phyloP scores from a whole-genome alignment of 2,797 vertebrate genomes.

The Lepilemur septentrionalis region DNA sequence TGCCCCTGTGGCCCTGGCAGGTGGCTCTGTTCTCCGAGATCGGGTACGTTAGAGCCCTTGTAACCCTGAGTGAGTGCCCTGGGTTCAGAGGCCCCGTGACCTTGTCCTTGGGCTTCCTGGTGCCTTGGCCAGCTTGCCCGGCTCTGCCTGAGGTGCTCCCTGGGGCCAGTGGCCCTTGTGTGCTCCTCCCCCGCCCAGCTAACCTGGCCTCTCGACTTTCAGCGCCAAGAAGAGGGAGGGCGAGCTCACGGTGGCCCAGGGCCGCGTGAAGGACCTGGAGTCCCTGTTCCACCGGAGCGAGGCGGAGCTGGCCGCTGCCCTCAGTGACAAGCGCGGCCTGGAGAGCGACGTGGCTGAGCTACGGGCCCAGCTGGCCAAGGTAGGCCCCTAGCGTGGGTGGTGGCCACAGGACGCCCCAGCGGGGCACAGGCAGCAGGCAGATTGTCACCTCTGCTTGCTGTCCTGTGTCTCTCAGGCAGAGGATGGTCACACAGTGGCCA shows the following conservation, averaged over 20 bases:
- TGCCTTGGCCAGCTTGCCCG: not conserved
- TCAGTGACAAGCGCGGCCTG: slow-evolving; percentile 90
- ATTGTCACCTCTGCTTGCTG: not conserved
- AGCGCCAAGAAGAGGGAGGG: slow-evolving; percentile 95
- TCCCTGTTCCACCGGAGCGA: slow-evolving; percentile 92
- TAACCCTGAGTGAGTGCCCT: not conserved
- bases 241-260: slow-evolving; percentile 89
- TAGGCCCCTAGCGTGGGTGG: slow-evolving; percentile 55
- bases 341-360: slow-evolving; percentile 90
- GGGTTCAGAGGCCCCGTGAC: not conserved
- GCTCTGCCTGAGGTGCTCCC: not conserved
- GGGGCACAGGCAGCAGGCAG: rapidly evolving
- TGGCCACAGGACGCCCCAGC: rapidly evolving
- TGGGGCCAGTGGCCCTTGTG: rapidly evolving
- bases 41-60: not conserved
- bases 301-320: slow-evolving; percentile 89
- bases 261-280: slow-evolving; percentile 92
- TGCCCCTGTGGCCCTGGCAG: not conserved
- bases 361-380: slow-evolving; percentile 92
- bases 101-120: not conserved
- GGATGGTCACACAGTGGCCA: slow-evolving; percentile 92
- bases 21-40: too few species aligned
- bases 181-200: not conserved
- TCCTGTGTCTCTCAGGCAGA: slow-evolving; percentile 83
- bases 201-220: not conserved